Evolutionary conservation across 2,888 invertebrate species (phyloP), one percentile per base, ranked within the genome.

Genomic region (Platycheirus rosarum): DNA sequence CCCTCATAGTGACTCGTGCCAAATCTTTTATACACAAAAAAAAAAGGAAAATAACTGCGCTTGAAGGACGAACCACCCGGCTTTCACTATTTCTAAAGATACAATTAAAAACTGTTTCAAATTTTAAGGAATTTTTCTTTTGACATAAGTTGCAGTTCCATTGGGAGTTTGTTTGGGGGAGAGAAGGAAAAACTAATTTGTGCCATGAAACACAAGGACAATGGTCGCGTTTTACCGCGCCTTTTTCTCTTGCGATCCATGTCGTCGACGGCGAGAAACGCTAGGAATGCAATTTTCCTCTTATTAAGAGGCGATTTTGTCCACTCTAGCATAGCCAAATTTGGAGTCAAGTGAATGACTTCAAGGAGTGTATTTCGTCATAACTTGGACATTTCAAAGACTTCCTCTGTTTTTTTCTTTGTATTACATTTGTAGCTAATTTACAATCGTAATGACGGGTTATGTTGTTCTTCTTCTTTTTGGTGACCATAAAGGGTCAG

Each of bases 1-100:
- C 20, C 11, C 51, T 29, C 40, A 68, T 48, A 18, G 23, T 71
- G 75, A 76, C 80, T 80, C 80, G 80, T 80, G 80, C 80, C 80
- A 80, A 80, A 80, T 57, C 46, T 60, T 40, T 70, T 8, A 26
- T 62, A 29, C 29, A 63, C 48, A 49, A 37, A 40, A 42, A 13
- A 55, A 49, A 37, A 40, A 42, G 14, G 32, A 49, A 74, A 49
- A 40, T 37, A 44, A 62, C 35, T 37, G 29, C n/a, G n/a, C 65
- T 75, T 53, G 40, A 73, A 66, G 32, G 65, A 66, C 29, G 35
- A 57, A 37, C 35, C 63, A 66, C 74, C 74, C 42, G 63, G 65
- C 65, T 42, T 20, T 32, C 16, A 44, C 9, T 14, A 11, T 4
- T 63, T 55, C 11, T 32, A 66, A 44, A 11, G 42, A 26, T 53